Evolutionary conservation across 2,888 invertebrate species (phyloP), one percentile per base, ranked within the genome.

Genomic region (Eustalomyia histrio): DNA sequence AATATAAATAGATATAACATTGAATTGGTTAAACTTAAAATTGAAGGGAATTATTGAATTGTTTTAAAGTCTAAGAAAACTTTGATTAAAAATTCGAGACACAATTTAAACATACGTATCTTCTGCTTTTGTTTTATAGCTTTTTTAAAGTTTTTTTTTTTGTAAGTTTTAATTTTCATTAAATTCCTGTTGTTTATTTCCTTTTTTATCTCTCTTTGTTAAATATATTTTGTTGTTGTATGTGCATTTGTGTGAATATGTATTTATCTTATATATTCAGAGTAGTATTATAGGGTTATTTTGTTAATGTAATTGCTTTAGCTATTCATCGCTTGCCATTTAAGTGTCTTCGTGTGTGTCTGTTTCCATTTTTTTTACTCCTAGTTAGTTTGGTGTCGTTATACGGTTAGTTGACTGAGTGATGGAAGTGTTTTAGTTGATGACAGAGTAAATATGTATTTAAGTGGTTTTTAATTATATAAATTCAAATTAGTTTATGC

Each of bases 381-480:
- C 9, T 29, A 50, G 58, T n/a, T 29, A 47, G 57, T 71, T 61
- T 61, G 24, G 16, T 60, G 60, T 39, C 33, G 5, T 39, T 17
- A 17, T 47, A 39, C 53, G 65, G 61, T 55, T 47, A 9, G 18
- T 53, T 47, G 47, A 14, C 21, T 39, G 60, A 35, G 60, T 53
- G 52, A 67, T 75, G 60, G 52, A 60, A 35, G 67, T 60, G 29
- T 35, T 39, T 65, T 52, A 74, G 50, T 35, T 75, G 67, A 39
- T 75, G 53, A 60, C 67, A 75, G 60, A 24, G 60, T 67, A 60
- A 67, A 75, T 67, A 52, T 57, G 67, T 67, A 52, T 67, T 60
- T 75, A 67, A 75, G 74, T 75, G 60, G 52, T 75, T 75, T 75
- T 75, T 75, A 75, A 75, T 75, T 67, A 52, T 67, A 21, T 21